Conservation (phyloP, 2,113 vertebrate genomes). For the Trogon surrucura region DNA sequence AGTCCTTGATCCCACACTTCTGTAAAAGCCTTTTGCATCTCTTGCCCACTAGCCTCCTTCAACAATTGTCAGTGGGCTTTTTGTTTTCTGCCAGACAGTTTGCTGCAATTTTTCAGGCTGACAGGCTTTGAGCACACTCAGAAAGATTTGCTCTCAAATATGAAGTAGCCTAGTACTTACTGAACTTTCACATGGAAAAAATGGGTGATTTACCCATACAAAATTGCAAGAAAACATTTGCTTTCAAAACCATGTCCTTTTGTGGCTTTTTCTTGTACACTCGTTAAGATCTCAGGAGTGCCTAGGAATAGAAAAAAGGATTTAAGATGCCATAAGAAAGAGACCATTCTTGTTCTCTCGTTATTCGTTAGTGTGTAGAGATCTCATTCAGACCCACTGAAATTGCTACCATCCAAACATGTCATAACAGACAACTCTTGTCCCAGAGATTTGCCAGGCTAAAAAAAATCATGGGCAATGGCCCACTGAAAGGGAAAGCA, state of each 20-base stretch:
- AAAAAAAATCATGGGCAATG: conserved; percentile 32
- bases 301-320: conserved; percentile 8
- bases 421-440: conserved; percentile 17
- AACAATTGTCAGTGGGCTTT: background rate
- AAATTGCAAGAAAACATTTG: conserved; percentile 33
- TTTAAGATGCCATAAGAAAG: conserved; percentile 47
- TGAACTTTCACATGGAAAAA: background rate
- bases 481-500: conserved; percentile 19
- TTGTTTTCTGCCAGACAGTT: background rate
- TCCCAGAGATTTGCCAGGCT: conserved; percentile 14
- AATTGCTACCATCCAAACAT: background rate
- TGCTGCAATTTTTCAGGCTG: conserved; percentile 19
- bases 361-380: conserved; percentile 31
- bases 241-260: background rate
- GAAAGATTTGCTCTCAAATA: conserved; percentile 41
- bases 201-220: conserved; percentile 15
- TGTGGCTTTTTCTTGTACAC: background rate
- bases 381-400: conserved; percentile 8
- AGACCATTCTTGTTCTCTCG: conserved; percentile 2
- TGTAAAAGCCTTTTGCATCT: background rate
- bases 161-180: conserved; percentile 22
- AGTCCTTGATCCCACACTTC: background rate
- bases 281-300: background rate
- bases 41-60: background rate
- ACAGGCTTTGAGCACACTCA: conserved; percentile 22